Conservation (phyloP, 2,888 invertebrate species). For the Drosophila eohydei region DNA sequence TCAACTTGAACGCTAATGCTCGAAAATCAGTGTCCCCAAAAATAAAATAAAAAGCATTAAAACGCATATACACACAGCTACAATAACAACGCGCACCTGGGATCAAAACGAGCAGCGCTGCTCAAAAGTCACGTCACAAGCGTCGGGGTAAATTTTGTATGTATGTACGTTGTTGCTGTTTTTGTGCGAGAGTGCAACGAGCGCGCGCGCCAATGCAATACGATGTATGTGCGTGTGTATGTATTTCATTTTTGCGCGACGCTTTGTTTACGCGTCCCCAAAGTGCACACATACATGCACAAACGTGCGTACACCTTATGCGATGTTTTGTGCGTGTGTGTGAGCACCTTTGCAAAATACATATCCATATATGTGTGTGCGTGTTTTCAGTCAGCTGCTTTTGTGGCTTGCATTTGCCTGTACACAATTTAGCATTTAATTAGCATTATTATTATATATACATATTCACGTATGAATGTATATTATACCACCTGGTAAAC, state of each 20-base stretch:
- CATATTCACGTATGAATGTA: background rate
- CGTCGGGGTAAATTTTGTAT: conserved; percentile 42
- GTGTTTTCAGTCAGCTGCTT: conserved; percentile 40
- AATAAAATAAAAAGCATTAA: conserved; percentile 44
- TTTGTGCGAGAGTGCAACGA: conserved; percentile 55
- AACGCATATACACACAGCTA: conserved; percentile 22
- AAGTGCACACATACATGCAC: conserved; percentile 19
- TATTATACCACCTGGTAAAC: conserved; percentile 31
- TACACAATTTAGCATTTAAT: conserved; percentile 52
- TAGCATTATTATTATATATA: conserved; percentile 32
- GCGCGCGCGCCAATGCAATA: conserved; percentile 59
- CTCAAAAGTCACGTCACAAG: conserved; percentile 64
- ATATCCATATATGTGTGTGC: conserved; percentile 14
- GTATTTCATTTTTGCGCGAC: conserved; percentile 45
- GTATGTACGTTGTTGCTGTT: conserved; percentile 33
- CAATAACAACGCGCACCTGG: conserved; percentile 62
- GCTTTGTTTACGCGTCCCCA: conserved; percentile 58
- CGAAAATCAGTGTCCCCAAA: conserved; percentile 68
- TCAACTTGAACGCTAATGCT: conserved; percentile 48
- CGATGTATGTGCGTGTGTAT: conserved; percentile 18
- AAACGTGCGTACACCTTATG: background rate
- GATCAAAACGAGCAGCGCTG: conserved; percentile 46
- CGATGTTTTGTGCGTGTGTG: background rate
- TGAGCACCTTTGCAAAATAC: conserved; percentile 9
- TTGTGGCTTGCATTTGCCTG: conserved; percentile 17